Evolutionary conservation across 2,888 invertebrate species (phyloP), one percentile per base, ranked within the genome.

Genomic region (Drosophila yooni): DNA sequence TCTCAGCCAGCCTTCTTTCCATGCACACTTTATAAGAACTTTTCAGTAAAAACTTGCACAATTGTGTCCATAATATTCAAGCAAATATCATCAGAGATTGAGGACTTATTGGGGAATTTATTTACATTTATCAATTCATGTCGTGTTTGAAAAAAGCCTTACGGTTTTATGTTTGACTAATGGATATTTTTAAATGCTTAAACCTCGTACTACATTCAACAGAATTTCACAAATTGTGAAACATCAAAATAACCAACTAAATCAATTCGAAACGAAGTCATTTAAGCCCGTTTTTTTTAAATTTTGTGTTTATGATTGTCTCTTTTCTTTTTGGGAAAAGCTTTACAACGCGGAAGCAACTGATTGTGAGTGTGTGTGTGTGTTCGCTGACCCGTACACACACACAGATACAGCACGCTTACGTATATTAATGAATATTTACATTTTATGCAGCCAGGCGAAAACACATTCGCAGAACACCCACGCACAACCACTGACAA

Each of bases 371-470:
- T 43, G 43, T 50, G 27, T 62, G 33, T 38, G 58, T 69, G 40
- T 67, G 74, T 64, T 70, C 75, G 65, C 74, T 88, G 89, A 88
- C 83, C 86, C 71, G 36, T 36, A 34, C 59, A 70, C 58, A 56
- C 29, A 54, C 46, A 46, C 34, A 34, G 13, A 34, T 8, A 53
- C 8, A 50, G 27, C 53, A 52, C 46, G 63, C 58, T 54, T n/a
- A 52, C 66, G 56, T 65, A 71, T 67, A 79, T 80, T 81, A 76
- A 79, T 79, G 76, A 86, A 88, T 86, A 89, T 91, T 89, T 89
- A 89, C 91, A 89, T 91, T 78, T 88, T 86, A 81, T 89, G 79
- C 86, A 78, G 67, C 70, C 67, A 71, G 61, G 63, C 76, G 81
- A 66, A 74, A 82, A 60, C 59, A 66, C 67, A 54, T 51, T 18